Evolutionary conservation across 2,888 invertebrate species (phyloP), one percentile per base, ranked within the genome.

Genomic region (Glyphotaelius pellucidus): DNA sequence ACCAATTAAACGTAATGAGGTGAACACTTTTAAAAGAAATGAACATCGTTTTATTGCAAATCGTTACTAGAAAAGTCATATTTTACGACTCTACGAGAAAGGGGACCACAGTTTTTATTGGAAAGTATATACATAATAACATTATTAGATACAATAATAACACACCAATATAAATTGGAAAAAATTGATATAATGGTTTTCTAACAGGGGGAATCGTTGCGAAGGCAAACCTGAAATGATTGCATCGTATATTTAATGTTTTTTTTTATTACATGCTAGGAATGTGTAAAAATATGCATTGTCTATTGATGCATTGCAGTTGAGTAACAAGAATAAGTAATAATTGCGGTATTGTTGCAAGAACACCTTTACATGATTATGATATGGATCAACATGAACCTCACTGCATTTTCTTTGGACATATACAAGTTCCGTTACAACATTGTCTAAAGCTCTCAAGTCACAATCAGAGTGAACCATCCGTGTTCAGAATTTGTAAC

Each of bases 1-100:
- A 85, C 85, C 38, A 85, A 85, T 85, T 85, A 85, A 38, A 38
- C 42, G 85, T 85, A 85, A 85, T 85, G 42, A 85, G 38, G 85
- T n/a, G 38, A 85, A 85, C 85, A 14, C 85, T 85, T 85, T 38
- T 38, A 38, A 85, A 38, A 85, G 85, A 38, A 85, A 52, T 88
- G 3, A 25, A 67, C 67, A n/a, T 67, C 7, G 5, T 67, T 67
- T 67, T 67, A 67, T 67, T 25, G 4, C 25, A 67, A 67, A 67
- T 9, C 67, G 25, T 67, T 67, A 67, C n/a, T 67, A 25, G 19
- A 67, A 67, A 67, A 67, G 52, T 67, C 25, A 25, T 25, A 19
- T 67, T 67, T 67, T 67, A 67, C 67, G 67, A 67, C 67, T 67
- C 25, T 4, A 67, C 67, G 4, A 67, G 67, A 67, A 67, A 67